Evolutionary conservation across 2,888 invertebrate genomes (phyloP).

Genomic region (Barypeithes pellucidus): DNA sequence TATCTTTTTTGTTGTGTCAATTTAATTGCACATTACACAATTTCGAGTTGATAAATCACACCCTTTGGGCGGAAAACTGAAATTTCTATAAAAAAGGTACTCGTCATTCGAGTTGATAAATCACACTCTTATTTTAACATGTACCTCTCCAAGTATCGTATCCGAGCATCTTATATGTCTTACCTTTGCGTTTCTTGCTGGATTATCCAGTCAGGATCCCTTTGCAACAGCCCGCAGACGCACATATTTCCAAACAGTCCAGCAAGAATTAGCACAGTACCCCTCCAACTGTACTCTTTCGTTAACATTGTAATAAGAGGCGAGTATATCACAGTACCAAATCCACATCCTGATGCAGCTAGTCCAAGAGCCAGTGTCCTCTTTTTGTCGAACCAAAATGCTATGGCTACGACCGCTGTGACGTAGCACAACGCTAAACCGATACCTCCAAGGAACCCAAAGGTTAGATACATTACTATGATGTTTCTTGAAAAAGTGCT

Average conservation of each 20-base stretch:
- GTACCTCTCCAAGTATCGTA: no score
- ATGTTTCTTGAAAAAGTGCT: conserved; percentile 82
- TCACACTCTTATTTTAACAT: no score
- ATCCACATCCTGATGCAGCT: conserved; percentile 91
- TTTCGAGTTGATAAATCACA: no score
- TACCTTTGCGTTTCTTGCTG: conserved; percentile 74
- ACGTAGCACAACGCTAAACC: conserved; percentile 91
- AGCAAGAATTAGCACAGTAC: conserved; percentile 85
- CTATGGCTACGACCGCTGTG: conserved; percentile 92
- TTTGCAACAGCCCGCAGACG: conserved; percentile 89
- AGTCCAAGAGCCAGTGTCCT: conserved; percentile 89
- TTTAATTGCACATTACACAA: no score
- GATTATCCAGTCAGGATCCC: conserved; percentile 89
- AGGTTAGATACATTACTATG: conserved; percentile 87
- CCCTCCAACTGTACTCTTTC: conserved; percentile 87
- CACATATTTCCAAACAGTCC: conserved; percentile 89
- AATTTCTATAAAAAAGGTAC: no score
- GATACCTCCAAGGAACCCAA: conserved; percentile 88
- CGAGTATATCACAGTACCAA: conserved; percentile 92
- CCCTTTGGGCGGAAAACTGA: no score
- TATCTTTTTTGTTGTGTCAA: no score
- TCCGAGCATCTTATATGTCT: conserved; percentile 5
- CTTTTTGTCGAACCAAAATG: conserved; percentile 93
- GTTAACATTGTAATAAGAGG: conserved; percentile 88
- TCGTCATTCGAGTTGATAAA: no score